phyloP scores from a whole-genome alignment of 2,113 vertebrate species.

The Heterocephalus glaber region DNA sequence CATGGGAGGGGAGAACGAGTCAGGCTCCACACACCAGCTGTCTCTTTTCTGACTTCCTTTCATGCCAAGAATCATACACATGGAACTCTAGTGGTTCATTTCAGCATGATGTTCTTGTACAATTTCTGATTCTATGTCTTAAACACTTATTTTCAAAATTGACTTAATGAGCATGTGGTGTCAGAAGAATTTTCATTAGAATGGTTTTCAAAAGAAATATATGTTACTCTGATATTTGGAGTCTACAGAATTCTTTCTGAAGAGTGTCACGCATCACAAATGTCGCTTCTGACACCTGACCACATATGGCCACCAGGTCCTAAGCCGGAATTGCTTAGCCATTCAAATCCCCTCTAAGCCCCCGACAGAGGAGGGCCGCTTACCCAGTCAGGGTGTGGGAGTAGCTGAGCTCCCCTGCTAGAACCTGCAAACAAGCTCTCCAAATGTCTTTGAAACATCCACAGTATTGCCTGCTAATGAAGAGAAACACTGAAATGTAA shows the following conservation, averaged over 20 bases:
- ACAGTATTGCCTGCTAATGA: background rate
- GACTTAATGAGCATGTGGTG: background rate
- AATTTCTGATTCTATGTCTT: background rate
- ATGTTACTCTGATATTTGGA: background rate
- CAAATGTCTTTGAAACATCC: background rate
- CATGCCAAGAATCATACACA: background rate
- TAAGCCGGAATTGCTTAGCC: background rate
- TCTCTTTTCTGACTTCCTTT: background rate
- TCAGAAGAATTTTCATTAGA: slow-evolving; percentile 2
- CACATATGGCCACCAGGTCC: background rate
- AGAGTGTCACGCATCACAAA: background rate
- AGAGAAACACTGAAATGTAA: background rate
- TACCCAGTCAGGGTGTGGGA: background rate
- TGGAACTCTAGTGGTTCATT: background rate
- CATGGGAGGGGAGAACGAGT: background rate
- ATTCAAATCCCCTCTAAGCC: background rate
- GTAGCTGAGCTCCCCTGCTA: background rate
- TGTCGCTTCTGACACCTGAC: background rate
- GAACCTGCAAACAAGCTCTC: background rate
- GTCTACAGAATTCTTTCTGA: background rate
- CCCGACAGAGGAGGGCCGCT: too few relatives aligned
- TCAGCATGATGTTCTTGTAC: background rate
- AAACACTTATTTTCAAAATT: background rate
- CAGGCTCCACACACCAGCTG: background rate
- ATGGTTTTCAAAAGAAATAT: background rate